A percentile compares a stretch with the other conserved stretches of the same genome.
Evolutionary conservation across 1,140 invertebrate genomes (phyloP).

Genomic region (Brachionus rubens): DNA sequence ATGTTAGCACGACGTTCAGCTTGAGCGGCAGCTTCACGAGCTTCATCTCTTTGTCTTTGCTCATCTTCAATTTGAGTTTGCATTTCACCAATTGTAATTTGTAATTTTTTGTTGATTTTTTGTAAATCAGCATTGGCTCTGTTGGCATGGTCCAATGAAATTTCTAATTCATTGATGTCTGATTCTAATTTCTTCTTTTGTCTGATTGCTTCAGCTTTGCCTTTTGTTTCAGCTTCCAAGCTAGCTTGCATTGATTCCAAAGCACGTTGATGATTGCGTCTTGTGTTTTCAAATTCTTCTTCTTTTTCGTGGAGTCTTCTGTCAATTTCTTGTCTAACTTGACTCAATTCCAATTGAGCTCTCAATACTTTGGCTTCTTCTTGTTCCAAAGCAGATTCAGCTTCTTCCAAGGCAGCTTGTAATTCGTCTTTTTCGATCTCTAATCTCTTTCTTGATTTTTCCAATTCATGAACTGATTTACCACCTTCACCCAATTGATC

Average conservation of each 20-base stretch:
- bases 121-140: slow-evolving; percentile 90
- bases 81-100: slow-evolving; percentile 69
- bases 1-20: slow-evolving; percentile 91
- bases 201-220: slow-evolving; percentile 95
- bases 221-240: slow-evolving; percentile 96
- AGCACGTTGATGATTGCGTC: slow-evolving; percentile 92
- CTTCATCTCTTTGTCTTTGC: slow-evolving; percentile 90
- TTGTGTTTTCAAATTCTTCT: slow-evolving; percentile 98
- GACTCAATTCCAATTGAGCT: slow-evolving; percentile 90
- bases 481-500: slow-evolving; percentile 98
- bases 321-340: slow-evolving; percentile 96
- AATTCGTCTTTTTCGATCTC: slow-evolving; percentile 99
- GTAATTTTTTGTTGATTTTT: slow-evolving; percentile 96
- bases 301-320: slow-evolving; percentile 93
- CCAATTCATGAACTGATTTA: slow-evolving; percentile 83
- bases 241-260: slow-evolving; percentile 99
- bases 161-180: slow-evolving; percentile 98
- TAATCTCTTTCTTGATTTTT: slow-evolving; percentile 92
- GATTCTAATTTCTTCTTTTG: slow-evolving; percentile 97
- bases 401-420: slow-evolving; percentile 95
- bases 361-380: slow-evolving; percentile 70
- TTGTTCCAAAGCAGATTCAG: slow-evolving; percentile 95
- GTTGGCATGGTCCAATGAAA: slow-evolving; percentile 77
- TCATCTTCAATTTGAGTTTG: slow-evolving; percentile 88
- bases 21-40: slow-evolving; percentile 89